Evolutionary conservation across 2,797 vertebrate genomes (phyloP).

Genomic region (Melopsittacus undulatus): DNA sequence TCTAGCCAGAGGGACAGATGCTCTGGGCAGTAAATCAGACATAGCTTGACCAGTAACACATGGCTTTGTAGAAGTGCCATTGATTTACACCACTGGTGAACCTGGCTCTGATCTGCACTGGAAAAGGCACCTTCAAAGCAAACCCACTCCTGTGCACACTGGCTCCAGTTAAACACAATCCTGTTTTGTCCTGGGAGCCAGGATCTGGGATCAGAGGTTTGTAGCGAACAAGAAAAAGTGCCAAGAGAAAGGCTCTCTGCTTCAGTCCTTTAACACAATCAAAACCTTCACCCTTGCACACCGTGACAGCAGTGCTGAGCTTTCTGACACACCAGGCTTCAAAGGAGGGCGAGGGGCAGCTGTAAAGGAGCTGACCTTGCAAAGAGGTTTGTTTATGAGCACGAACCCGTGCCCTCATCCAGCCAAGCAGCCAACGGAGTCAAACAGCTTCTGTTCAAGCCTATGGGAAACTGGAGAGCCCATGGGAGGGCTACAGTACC

Average conservation of each 20-base stretch:
- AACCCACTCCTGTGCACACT: not conserved
- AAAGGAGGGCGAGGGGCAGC: not conserved
- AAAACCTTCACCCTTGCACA: not conserved
- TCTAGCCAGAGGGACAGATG: not conserved
- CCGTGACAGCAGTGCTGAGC: not conserved
- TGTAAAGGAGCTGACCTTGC: constrained; percentile 20
- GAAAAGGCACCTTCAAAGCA: constrained; percentile 17
- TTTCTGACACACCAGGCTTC: not conserved
- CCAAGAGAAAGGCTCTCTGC: not conserved
- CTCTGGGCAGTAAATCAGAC: not conserved
- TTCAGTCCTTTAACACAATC: not conserved
- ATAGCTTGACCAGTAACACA: not conserved
- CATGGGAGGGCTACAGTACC: not conserved
- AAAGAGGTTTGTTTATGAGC: not conserved
- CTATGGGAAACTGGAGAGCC: not conserved
- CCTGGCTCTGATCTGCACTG: not conserved
- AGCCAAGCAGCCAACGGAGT: not conserved
- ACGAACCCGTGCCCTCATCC: not conserved
- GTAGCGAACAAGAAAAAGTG: not conserved
- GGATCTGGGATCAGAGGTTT: not conserved
- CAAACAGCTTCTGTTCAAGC: constrained; percentile 17
- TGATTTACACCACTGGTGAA: not conserved
- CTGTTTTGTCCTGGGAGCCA: not conserved
- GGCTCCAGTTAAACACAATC: not conserved
- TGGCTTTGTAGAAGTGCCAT: not conserved